Percentiles rank a stretch among this genome's conserved stretches.
These are phyloP conservation scores for Tachysurus vachellii DNA, from an alignment of 2,113 vertebrate species.

Conservation along the genomic window DNA sequence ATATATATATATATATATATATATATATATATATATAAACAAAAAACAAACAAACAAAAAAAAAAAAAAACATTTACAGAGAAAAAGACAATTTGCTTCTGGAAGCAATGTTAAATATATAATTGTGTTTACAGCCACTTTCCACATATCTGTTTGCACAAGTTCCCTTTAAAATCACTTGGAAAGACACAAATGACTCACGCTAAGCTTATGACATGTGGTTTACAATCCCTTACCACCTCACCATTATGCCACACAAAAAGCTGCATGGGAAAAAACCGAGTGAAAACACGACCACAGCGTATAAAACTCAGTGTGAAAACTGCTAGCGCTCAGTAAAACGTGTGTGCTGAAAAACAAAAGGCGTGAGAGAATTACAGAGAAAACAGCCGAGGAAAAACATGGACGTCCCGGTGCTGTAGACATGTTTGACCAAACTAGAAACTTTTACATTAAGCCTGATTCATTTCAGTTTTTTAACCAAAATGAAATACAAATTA, in stretches of 20 bases:
- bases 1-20: too few species aligned
- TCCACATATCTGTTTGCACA: slow-evolving; percentile 1
- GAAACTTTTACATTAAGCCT: neutral
- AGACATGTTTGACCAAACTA: neutral
- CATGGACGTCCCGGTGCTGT: neutral
- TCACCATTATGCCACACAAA: slow-evolving; percentile 6
- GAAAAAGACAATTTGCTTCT: neutral
- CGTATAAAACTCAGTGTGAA: neutral
- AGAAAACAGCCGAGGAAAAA: neutral
- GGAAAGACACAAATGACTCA: slow-evolving; percentile 19
- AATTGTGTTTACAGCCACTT: neutral
- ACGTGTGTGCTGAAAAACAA: neutral
- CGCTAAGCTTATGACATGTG: slow-evolving; percentile 6
- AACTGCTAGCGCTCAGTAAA: neutral
- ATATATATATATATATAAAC: too few species aligned
- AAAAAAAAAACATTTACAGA: neutral
- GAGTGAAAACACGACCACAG: slow-evolving; percentile 10
- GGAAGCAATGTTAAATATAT: neutral
- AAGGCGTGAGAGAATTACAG: neutral
- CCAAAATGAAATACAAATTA: neutral
- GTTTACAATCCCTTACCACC: slow-evolving; percentile 11
- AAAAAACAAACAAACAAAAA: too few species aligned
- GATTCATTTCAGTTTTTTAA: neutral
- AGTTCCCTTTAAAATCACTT: neutral
- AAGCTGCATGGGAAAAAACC: neutral